phyloP scores from a whole-genome alignment of 2,113 vertebrate species.

The Platichthys stellatus region DNA sequence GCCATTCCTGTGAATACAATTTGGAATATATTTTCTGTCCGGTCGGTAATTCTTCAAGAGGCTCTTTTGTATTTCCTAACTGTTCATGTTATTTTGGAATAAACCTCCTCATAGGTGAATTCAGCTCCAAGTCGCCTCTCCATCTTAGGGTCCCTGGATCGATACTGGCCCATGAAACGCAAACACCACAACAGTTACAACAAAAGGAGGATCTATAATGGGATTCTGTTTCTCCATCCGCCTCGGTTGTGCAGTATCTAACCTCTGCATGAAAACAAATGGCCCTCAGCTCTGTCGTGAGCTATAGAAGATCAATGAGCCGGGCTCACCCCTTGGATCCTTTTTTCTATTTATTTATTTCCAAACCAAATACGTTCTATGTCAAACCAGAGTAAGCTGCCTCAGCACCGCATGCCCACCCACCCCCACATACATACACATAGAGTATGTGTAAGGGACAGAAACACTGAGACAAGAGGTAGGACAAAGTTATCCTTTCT shows the following conservation, averaged over 20 bases:
- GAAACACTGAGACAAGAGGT: constrained; percentile 32
- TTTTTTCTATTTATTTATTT: not conserved
- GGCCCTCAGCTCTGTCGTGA: constrained; percentile 23
- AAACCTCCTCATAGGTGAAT: constrained; percentile 2
- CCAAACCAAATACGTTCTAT: constrained; percentile 15
- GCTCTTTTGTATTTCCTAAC: not conserved
- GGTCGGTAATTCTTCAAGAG: not conserved
- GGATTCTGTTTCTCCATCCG: constrained; percentile 54
- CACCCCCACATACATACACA: not conserved
- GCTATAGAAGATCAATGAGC: constrained; percentile 62
- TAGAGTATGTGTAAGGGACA: constrained; percentile 11
- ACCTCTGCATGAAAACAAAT: constrained; percentile 68
- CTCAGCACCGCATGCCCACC: constrained; percentile 23
- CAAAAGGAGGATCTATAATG: constrained; percentile 57
- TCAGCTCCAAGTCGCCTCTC: not conserved
- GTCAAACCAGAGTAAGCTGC: constrained; percentile 33
- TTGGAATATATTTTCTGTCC: not conserved
- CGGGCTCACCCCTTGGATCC: constrained; percentile 17
- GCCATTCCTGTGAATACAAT: not conserved
- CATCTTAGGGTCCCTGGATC: constrained; percentile 14
- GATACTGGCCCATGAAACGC: constrained; percentile 38
- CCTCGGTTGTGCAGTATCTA: constrained; percentile 43
- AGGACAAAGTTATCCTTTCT: constrained; percentile 38
- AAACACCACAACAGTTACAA: constrained; percentile 42
- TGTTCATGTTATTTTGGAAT: not conserved